Evolutionary conservation across 2,797 vertebrate species (phyloP), one percentile per base, ranked within the genome.

Genomic region (Chaenodraco wilsoni): DNA sequence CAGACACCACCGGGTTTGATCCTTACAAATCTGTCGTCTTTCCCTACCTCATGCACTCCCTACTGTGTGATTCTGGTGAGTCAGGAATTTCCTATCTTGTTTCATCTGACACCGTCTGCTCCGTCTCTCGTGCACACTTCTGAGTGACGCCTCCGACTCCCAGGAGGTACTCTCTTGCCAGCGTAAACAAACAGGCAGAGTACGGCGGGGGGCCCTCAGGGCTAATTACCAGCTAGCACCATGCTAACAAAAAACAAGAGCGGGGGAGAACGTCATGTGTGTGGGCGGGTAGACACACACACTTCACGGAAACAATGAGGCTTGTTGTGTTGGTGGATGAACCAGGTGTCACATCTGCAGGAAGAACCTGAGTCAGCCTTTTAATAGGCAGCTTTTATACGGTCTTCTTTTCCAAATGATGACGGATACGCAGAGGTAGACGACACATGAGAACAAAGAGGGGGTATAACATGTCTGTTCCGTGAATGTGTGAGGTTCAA

Each of bases 321-420:
- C 82, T 68, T 84, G 79, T 81, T 88, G 57, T 75, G 67, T 72
- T 2, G 14, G 82, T 40, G 62, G 83, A 72, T 69, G 79, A 88
- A 89, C 84, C 94, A 94, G 93, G 92, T 94, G 93, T 91, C 86
- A 84, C 88, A 84, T 88, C 92, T 92, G 65, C 80, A 84, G 88
- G 87, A 80, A 83, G 73, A 54, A 27, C 76, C 82, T 91, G 90
- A 92, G 78, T 93, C 93, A 93, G 72, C 41, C 76, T 77, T 83
- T 85, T 27, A 84, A 86, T 83, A 86, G 87, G n/a, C 65, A 54
- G 77, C 76, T 82, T 87, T 86, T 82, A 81, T 78, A 78, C 69
- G 68, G 62, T 73, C 49, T 54, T 71, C 64, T 5, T 41, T 56
- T 76, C 37, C 64, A 78, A 79, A 86, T 16, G 72, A 83, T 78